Evolutionary conservation across 2,113 vertebrate species (phyloP).

Genomic region (Hystrix cristata): DNA sequence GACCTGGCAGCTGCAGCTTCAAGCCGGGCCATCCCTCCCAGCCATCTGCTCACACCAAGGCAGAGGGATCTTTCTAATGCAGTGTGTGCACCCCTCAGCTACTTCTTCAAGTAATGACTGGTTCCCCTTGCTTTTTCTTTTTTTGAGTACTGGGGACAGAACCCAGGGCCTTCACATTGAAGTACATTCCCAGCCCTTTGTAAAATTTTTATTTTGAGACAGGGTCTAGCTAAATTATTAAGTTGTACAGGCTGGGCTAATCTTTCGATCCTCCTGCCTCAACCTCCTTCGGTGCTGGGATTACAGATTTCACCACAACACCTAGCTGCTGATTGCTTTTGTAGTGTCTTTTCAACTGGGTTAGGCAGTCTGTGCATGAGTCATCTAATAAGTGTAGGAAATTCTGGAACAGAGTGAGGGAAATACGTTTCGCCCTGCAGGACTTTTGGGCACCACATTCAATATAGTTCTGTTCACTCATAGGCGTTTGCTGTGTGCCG

Average conservation of each 20-base stretch:
- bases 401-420: not conserved
- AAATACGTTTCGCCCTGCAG: not conserved
- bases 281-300: not conserved
- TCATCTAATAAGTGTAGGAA: not conserved
- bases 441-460: not conserved
- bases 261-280: not conserved
- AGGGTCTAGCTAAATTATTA: not conserved
- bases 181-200: not conserved
- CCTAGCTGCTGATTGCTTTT: not conserved
- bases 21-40: fast-evolving
- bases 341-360: not conserved
- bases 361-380: not conserved
- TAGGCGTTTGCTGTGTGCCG: not conserved
- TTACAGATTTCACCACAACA: not conserved
- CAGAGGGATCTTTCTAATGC: not conserved
- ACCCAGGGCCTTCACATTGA: not conserved
- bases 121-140: not conserved
- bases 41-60: not conserved
- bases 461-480: not conserved
- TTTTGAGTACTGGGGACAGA: not conserved
- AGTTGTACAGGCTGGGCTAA: not conserved
- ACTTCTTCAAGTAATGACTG: not conserved
- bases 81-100: not conserved
- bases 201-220: not conserved
- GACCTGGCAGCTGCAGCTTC: not conserved